Base-by-base conservation (phyloP, 2,888 invertebrate species). In the Drosophila paracracens region DNA sequence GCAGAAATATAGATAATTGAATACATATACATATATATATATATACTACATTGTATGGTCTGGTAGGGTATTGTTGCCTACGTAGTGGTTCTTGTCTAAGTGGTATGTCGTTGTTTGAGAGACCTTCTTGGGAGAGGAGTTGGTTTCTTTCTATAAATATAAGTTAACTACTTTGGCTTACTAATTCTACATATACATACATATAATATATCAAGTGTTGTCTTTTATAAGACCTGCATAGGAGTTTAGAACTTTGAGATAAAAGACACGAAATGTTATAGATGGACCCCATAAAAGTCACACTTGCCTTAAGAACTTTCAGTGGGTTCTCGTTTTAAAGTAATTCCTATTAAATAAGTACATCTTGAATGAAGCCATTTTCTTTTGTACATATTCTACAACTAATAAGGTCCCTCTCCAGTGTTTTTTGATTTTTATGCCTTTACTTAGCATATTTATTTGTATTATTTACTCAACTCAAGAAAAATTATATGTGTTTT, bases 371-470 rank as follows among this genome's bases (percentile, higher is more conserved):
- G 59, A 67, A 76, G 70, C 65, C 70, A 62, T 61, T 35, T 60
- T 21, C 38, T 61, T 79, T 71, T 82, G 68, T 73, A 80, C 73
- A 68, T 43, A 53, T 71, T 51, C 80, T 90, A 86, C 72, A 86
- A 86, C 90, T 92, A 92, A 91, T 90, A 92, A 92, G 93, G 93
- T 92, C 93, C 93, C 92, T 92, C 91, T 89, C 92, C 93, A 92
- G 93, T 92, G 76, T 88, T 80, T 74, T 74, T 74, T 57, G 29
- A 61, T 65, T 69, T 53, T 54, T 43, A 61, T 73, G 58, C 58
- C 40, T 52, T 62, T 70, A 54, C 51, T 54, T 29, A 54, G 79
- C 57, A 68, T 54, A 48, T 54, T 61, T 48, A 54, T 48, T 29
- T 51, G 27, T 48, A 48, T 31, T 50, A 36, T 53, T 11, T 35